Base-by-base conservation (phyloP, 2,888 invertebrate genomes). In the Hirtodrosophila duncani region DNA sequence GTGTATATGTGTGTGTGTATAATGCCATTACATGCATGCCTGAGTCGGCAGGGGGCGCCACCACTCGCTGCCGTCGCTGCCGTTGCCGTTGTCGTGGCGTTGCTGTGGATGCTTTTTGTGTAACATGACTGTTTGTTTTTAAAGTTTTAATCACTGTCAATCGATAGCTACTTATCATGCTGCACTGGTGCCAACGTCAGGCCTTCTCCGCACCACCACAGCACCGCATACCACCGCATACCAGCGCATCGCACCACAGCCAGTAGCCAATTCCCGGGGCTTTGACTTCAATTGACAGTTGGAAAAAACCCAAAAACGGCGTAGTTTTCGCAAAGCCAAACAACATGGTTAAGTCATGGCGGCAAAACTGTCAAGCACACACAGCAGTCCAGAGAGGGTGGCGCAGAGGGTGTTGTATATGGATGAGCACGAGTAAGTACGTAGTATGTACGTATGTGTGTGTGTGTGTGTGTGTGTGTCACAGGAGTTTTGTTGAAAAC, bases 121-220 rank as follows among this genome's bases (percentile, higher is more conserved):
- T 55, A 68, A 74, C 75, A 71, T 72, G 71, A 72, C 70, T 75
- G 72, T 77, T 77, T 75, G 74, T 74, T 77, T 77, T 75, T 68
- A 77, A 75, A 77, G 77, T 77, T 75, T 75, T 75, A 75, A 75
- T 75, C 77, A 75, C 74, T 75, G 77, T 77, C 77, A 77, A 77
- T 75, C 77, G 77, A 77, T 75, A 75, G 74, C 74, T 77, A 77
- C 77, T 77, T 77, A 77, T 74, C 77, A 77, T 70, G 72, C 68
- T 70, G 66, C 68, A 67, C 49, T 52, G 63, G 41, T 41, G 49
- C 31, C 45, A 38, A 29, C 36, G 14, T 18, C 46, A 24, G 33
- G 18, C 23, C 36, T 26, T 14, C 23, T 13, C n/a, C 23, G 17
- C 6, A 11, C 20, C 13, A 10, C 9, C 3, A 14, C 6, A 20